Evolutionary conservation across 1,140 invertebrate species (phyloP), one percentile per base, ranked within the genome.

Genomic region (Neomicropteryx cornuta): DNA sequence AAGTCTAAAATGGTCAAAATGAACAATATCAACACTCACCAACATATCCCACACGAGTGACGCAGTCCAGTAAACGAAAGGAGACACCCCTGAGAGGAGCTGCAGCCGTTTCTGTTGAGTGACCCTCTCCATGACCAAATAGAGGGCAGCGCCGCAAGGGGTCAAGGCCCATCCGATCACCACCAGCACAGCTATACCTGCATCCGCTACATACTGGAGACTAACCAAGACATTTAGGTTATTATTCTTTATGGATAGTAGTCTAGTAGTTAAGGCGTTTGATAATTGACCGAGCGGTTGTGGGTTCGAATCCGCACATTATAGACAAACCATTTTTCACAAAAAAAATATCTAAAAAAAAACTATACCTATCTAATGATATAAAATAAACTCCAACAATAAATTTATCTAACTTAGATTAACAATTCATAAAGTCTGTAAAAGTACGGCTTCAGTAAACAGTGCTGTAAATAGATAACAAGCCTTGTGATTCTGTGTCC

Each of bases 191-290:
- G 75, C 70, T 21, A 79, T 72, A 11, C 76, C 77, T 6, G 76
- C 74, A 49, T 80, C 77, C 2, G 74, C 75, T 1, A 78, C 67
- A 55, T 79, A 76, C 42, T 78, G 77, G 36, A 79, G 60, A 21
- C 75, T 77, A 40, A 13, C 44, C 50, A 27, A 33, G 32, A 32
- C n/a, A 20, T 19, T 3, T 3, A n/a, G n/a, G n/a, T n/a, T n/a
- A n/a, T n/a, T 33, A 36, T 38, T 10, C 2, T 11, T 10, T 4
- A 30, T 4, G 31, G 23, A 6, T 17, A n/a, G 29, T 37, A 37
- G 19, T 37, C 16, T 20, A 19, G 5, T 35, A 35, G 24, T 28
- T 2, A 20, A 6, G 8, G 33, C 8, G 18, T 34, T 14, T 36
- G 5, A 19, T 6, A n/a, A n/a, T n/a, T n/a, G n/a, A n/a, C n/a